Base-by-base conservation (phyloP, 2,113 vertebrate species). In the Panurus biarmicus region DNA sequence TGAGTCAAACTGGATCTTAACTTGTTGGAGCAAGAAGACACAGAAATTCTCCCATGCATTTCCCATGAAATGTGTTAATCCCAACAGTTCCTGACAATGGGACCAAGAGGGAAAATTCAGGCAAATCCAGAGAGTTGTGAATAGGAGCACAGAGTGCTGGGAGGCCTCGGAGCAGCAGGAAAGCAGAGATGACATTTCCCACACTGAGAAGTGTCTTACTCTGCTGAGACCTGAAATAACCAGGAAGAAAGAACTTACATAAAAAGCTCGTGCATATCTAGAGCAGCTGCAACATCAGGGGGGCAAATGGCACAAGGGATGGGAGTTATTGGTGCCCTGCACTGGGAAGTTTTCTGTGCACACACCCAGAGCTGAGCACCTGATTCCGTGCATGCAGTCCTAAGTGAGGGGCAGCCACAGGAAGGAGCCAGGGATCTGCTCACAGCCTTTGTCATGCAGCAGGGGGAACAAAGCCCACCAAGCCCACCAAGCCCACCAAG, bases 401-500 rank as follows among this genome's bases (percentile, higher is more conserved):
- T 10, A 6, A 28, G 13, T 9, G 26, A 56, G 56, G 61, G 53
- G 21, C 2, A 6, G 10, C 42, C 56, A 16, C 58, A 11, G 5
- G 24, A 45, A 60, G 44, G 6, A 11, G n/a, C 64, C 54, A 25
- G 36, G 3, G 64, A 62, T 57, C 53, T 67, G 35, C 58, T 19
- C 36, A 35, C 56, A 16, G 3, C 26, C 2, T 23, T 31, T 67
- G n/a, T 44, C 84, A 40, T 8, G 3, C 31, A 62, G 26, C 29
- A n/a, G 8, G 14, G 33, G 28, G 1, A 4, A 3, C 14, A n/a
- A 42, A 42, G n/a, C n/a, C n/a, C n/a, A n/a, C n/a, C n/a, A n/a
- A n/a, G n/a, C n/a, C n/a, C n/a, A n/a, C n/a, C n/a, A n/a, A 42
- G 12, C 40, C 40, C 77, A 17, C 44, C 4, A 26, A 31, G 11